Conservation (phyloP, 2,113 vertebrate species). For the Cisticola juncidis region DNA sequence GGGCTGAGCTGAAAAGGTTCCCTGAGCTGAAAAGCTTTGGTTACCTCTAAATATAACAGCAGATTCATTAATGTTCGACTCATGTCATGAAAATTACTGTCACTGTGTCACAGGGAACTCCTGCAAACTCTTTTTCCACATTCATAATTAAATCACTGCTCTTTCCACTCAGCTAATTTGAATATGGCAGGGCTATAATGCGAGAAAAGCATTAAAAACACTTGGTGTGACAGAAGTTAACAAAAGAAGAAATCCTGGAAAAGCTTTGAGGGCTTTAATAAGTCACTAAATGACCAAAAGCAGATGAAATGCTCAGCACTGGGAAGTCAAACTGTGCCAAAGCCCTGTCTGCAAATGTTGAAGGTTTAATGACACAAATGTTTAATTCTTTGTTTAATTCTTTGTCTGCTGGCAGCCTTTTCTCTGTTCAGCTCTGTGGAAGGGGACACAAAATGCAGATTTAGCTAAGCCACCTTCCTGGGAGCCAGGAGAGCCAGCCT, state of each 20-base stretch:
- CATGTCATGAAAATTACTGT: neutral
- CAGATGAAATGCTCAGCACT: neutral
- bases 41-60: neutral
- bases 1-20: neutral
- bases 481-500: neutral
- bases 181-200: neutral
- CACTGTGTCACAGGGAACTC: neutral
- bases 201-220: neutral
- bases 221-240: neutral
- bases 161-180: neutral
- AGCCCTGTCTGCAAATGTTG: neutral
- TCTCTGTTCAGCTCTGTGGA: neutral
- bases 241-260: neutral
- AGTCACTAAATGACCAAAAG: neutral
- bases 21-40: neutral
- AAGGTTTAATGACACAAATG: neutral
- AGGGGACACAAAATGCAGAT: neutral
- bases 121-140: neutral
- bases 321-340: neutral
- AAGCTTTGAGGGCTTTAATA: neutral
- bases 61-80: neutral
- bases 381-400: neutral
- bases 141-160: neutral
- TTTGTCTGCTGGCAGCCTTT: neutral
- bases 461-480: neutral